Conservation (phyloP, 2,797 vertebrate genomes). For the Sebastes matsubarae region DNA sequence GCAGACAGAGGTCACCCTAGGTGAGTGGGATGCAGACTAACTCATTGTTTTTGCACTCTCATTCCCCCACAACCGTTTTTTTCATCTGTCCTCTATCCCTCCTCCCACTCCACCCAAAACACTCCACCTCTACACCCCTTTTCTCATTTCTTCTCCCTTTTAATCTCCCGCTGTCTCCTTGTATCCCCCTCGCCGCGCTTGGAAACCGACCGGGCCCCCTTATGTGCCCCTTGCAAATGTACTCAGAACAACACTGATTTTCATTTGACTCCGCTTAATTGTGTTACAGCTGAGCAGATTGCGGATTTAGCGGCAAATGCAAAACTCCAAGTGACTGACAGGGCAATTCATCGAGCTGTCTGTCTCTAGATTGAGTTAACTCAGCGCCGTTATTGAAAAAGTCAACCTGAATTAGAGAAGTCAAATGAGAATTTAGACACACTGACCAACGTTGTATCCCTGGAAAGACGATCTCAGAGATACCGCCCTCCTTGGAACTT, state of each 20-base stretch:
- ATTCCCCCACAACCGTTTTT: not conserved
- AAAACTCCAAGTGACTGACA: conserved; percentile 80
- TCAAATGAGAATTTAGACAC: conserved; percentile 75
- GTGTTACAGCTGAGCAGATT: conserved; percentile 80
- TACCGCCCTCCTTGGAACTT: conserved; percentile 15
- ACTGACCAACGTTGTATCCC: conserved; percentile 49
- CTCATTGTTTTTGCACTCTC: conserved; percentile 8
- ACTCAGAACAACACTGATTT: conserved; percentile 78
- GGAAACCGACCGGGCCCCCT: conserved; percentile 41
- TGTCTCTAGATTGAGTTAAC: conserved; percentile 83
- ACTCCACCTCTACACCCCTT: not conserved
- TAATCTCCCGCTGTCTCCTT: conserved; percentile 41
- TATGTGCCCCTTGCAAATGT: conserved; percentile 72
- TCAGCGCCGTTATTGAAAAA: conserved; percentile 81
- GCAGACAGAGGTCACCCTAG: conserved; percentile 94
- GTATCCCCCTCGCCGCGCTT: conserved; percentile 23
- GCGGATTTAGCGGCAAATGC: conserved; percentile 71
- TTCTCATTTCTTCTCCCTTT: conserved; percentile 11
- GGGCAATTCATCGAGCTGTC: conserved; percentile 83
- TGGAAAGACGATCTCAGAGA: conserved; percentile 34
- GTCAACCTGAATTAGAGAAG: conserved; percentile 80
- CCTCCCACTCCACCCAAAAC: not conserved
- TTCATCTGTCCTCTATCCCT: conserved; percentile 2
- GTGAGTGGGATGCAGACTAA: conserved; percentile 78
- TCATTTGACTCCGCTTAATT: conserved; percentile 82